Base-by-base conservation (phyloP, 2,797 vertebrate genomes). In the Cuculus canorus region DNA sequence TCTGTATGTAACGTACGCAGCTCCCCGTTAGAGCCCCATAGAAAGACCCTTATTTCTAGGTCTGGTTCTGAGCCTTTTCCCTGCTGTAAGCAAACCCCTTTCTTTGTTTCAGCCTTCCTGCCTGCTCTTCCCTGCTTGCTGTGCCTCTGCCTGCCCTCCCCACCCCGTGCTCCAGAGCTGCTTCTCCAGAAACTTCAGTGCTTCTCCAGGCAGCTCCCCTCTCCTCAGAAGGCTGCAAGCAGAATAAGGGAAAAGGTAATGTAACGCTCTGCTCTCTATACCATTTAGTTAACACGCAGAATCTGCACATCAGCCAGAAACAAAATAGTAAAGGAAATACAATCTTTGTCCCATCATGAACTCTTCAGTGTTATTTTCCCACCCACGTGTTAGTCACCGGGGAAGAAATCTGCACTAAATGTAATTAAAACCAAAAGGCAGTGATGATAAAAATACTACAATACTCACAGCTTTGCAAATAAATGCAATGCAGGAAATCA, bases 251-350 rank as follows among this genome's bases (percentile, higher is more conserved):
- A 32, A 43, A 65, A 35, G 25, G 48, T 5, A 5, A n/a, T 17
- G 25, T 59, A 17, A 65, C 41, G 5, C 60, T 41, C 77, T 30
- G 50, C 24, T 64, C 35, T 76, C 77, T 59, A 0, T 25, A 35
- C 47, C 27, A 1, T 27, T 60, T 22, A n/a, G 25, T 3, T 11
- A 6, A 19, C 11, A 23, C 2, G 0, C 4, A 64, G 24, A 70
- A 52, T 41, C 33, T 50, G 10, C 39, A n/a, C 21, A 9, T 59
- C 59, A 82, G 17, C 43, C 39, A 73, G 69, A 75, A 86, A 22
- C 54, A 79, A 86, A 66, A 19, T 27, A 27, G 17, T 66, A 39
- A 60, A 75, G 84, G 22, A 87, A 75, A 64, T 21, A 43, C 12
- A 59, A 0, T 84, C 50, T 82, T 71, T 28, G 28, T 60, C 70